phyloP scores from a whole-genome alignment of 2,888 invertebrate species.

The Cantharis rustica region DNA sequence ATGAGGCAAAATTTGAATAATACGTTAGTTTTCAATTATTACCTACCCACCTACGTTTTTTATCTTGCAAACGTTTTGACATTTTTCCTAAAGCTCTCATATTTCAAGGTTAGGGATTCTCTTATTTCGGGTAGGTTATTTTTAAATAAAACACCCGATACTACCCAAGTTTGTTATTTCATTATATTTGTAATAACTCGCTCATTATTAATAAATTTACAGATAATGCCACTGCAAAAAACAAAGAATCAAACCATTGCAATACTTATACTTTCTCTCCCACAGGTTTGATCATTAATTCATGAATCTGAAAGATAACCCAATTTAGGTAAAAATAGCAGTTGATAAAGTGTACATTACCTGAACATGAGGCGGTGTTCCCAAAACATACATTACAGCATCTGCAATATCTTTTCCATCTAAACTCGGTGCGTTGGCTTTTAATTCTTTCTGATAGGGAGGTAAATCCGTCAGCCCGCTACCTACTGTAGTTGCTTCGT shows the following conservation, averaged over 20 bases:
- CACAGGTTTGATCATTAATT: neutral
- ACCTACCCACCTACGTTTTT: too few species aligned
- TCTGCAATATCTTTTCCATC: conserved; percentile 65
- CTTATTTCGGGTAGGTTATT: too few species aligned
- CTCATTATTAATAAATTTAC: too few species aligned
- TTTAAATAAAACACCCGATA: neutral
- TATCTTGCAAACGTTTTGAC: too few species aligned
- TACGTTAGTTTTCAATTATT: neutral
- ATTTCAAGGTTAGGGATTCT: neutral
- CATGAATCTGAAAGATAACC: neutral
- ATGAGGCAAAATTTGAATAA: neutral
- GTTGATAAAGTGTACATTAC: conserved; percentile 57
- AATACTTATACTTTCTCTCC: neutral
- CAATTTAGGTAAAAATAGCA: conserved; percentile 41
- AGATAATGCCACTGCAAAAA: too few species aligned
- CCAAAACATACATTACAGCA: conserved; percentile 64
- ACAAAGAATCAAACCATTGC: too few species aligned
- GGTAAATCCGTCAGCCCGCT: neutral
- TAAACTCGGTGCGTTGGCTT: conserved; percentile 56
- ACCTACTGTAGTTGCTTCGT: conserved; percentile 44
- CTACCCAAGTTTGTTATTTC: neutral
- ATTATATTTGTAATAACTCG: neutral
- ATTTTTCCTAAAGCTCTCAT: too few species aligned
- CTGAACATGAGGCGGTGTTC: conserved; percentile 65
- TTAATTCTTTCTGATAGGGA: conserved; percentile 9